Conservation (phyloP, 37 sponge, comb jelly and placozoan species). For the Spongia lamella region DNA sequence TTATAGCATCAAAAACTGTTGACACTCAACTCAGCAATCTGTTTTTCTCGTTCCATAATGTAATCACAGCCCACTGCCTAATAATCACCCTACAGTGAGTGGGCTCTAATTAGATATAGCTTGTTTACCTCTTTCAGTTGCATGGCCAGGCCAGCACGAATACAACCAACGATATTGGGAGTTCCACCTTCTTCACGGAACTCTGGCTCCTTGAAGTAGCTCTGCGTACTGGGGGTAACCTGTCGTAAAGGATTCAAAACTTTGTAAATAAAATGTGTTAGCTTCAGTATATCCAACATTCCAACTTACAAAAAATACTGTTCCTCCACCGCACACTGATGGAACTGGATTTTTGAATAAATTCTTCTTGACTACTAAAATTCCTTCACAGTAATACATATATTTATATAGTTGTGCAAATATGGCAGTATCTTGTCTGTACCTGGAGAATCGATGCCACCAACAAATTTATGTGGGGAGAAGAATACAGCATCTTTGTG, state of each 20-base stretch:
- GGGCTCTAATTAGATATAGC: not conserved
- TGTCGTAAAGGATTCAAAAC: conserved; percentile 1
- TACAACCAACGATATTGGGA: conserved; percentile 80
- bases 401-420: no score
- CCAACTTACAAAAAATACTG: conserved; percentile 84
- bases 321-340: conserved; percentile 80
- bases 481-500: conserved; percentile 90
- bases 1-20: not conserved
- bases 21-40: conserved; percentile 17
- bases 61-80: conserved; percentile 49
- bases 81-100: not conserved
- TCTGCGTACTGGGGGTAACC: conserved; percentile 65
- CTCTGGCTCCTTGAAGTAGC: conserved; percentile 76
- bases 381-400: no score
- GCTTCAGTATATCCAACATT: not conserved
- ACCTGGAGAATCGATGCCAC: conserved; percentile 86
- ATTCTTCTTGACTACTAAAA: conserved; percentile 84
- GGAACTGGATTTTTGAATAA: conserved; percentile 73
- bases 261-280: not conserved
- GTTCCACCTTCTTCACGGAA: conserved; percentile 92
- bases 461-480: conserved; percentile 93
- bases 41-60: conserved; percentile 49
- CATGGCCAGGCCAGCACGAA: conserved; percentile 84
- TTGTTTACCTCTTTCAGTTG: conserved; percentile 68
- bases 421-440: not conserved